These are phyloP conservation scores for Leptatherina wallacei DNA, from an alignment of 2,797 vertebrate species.

Conservation along the genomic window DNA sequence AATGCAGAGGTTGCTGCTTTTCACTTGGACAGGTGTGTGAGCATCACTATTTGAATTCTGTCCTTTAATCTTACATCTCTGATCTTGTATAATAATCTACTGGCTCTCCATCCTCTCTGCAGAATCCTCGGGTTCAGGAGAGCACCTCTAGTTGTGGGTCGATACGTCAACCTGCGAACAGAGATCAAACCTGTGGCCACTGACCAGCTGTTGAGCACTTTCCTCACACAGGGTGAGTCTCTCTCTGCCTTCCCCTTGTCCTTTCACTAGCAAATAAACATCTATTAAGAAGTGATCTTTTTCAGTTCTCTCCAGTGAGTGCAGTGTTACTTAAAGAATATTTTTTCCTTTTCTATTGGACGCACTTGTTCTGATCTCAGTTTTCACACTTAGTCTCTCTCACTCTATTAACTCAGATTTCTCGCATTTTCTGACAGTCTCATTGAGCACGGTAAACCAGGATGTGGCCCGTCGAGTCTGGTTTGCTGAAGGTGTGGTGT, in stretches of 20 bases:
- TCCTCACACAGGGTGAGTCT: constrained; percentile 90
- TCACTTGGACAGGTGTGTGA: constrained; percentile 92
- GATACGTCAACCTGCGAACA: constrained; percentile 92
- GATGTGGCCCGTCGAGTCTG: not conserved
- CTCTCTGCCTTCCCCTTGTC: not conserved
- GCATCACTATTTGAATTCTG: not conserved
- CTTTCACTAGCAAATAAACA: not conserved
- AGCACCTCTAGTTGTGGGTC: constrained; percentile 94
- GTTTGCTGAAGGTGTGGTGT: constrained; percentile 22
- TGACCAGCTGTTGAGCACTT: constrained; percentile 95
- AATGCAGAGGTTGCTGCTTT: constrained; percentile 98
- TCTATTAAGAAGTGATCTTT: not conserved
- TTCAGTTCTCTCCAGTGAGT: not conserved
- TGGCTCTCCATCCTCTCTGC: constrained; percentile 5
- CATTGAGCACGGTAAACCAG: not conserved
- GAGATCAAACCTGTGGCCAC: constrained; percentile 97
- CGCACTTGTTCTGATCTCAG: not conserved
- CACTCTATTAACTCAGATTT: not conserved
- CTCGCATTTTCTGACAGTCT: not conserved
- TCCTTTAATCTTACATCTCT: not conserved
- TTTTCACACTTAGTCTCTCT: not conserved
- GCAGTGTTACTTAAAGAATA: not conserved
- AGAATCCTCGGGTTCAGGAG: constrained; percentile 97
- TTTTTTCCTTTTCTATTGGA: constrained; percentile 2
- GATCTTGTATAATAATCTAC: not conserved